phyloP scores from a whole-genome alignment of 37 sponge, comb jelly and placozoan species.

The Aphrocallistes beatrix region DNA sequence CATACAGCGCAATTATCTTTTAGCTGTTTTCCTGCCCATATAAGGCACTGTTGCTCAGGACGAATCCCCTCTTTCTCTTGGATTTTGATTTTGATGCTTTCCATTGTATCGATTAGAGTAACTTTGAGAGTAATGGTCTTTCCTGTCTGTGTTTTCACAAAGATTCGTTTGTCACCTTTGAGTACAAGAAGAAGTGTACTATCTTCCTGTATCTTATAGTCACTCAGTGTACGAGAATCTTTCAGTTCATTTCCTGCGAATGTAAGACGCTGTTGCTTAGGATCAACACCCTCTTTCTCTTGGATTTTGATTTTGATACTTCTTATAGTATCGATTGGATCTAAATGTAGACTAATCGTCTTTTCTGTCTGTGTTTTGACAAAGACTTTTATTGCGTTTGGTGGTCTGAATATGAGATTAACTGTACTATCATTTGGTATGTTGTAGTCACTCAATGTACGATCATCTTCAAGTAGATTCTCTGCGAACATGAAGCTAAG shows the following conservation, averaged over 20 bases:
- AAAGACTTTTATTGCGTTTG: slow-evolving; percentile 37
- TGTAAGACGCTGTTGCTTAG: slow-evolving; percentile 40
- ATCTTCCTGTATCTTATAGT: too few species aligned
- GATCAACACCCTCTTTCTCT: slow-evolving; percentile 46
- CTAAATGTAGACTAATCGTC: slow-evolving; percentile 41
- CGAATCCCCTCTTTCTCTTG: neutral
- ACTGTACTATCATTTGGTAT: too few species aligned
- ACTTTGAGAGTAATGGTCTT: neutral
- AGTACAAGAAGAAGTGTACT: too few species aligned
- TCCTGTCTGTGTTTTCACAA: neutral
- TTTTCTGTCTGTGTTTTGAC: slow-evolving; percentile 46
- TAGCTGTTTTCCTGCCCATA: neutral
- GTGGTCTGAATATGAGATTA: slow-evolving; percentile 30
- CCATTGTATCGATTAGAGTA: neutral
- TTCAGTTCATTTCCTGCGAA: slow-evolving; percentile 47
- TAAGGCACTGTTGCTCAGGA: neutral
- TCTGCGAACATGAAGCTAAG: too few species aligned
- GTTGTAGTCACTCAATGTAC: too few species aligned
- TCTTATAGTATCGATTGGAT: slow-evolving; percentile 38
- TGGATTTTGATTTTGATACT: slow-evolving; percentile 46
- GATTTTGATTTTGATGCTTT: neutral
- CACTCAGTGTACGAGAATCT: too few species aligned
- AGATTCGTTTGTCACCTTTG: neutral
- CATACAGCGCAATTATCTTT: neutral
- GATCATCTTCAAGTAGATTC: too few species aligned